These are phyloP conservation scores for Aspidoscelis tigris DNA, from an alignment of 2,113 vertebrate species.

Conservation along the genomic window DNA sequence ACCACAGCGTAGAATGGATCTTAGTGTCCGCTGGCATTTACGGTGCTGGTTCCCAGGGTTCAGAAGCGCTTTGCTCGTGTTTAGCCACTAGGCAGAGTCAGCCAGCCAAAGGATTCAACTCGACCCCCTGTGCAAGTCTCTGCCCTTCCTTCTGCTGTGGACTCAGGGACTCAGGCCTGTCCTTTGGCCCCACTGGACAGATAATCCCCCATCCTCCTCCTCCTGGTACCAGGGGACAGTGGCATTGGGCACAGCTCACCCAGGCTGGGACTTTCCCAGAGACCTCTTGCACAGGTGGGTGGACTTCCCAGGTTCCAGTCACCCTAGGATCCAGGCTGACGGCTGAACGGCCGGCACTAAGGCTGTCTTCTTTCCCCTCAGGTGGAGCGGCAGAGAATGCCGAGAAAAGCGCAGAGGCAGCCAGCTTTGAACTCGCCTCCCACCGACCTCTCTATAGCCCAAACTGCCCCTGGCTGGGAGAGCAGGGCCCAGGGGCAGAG, in stretches of 20 bases:
- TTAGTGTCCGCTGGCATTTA: no score
- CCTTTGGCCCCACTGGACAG: neutral
- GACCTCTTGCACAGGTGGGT: no score
- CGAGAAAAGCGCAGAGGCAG: accelerated
- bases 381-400: neutral
- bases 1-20: neutral
- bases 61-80: neutral
- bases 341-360: neutral
- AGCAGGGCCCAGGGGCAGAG: slow-evolving; percentile 43
- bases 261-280: neutral
- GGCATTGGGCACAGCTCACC: neutral
- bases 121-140: no score
- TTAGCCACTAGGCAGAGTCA: neutral
- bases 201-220: no score
- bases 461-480: slow-evolving; percentile 64
- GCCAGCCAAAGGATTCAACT: no score
- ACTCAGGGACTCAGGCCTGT: neutral
- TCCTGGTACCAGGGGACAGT: no score
- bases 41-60: neutral
- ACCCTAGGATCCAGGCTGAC: neutral
- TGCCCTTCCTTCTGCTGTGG: no score
- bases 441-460: neutral
- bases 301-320: neutral
- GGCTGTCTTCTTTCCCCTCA: neutral
- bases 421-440: accelerated